Base-by-base conservation (phyloP, 2,113 vertebrate species). In the Monarcha castaneiventris region DNA sequence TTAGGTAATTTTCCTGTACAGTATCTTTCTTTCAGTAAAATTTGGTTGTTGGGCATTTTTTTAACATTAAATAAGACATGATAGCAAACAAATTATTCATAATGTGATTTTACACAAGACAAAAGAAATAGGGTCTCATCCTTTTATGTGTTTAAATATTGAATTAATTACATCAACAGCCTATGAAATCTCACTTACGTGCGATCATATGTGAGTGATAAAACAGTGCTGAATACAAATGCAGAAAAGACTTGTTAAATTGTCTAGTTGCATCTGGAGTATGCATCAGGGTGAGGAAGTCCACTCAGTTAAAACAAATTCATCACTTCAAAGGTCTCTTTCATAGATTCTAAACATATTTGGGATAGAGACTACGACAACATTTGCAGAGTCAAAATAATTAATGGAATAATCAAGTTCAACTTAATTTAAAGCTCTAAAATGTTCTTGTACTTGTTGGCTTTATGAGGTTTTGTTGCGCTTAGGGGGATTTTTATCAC, bases 401-500 rank as follows among this genome's bases (percentile, higher is more conserved):
- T 73, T 17, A 39, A 33, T 10, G 16, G 17, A 62, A 88, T 63
- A 58, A 88, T 77, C 8, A 54, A 13, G 6, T 54, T 48, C 14
- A 52, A 25, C 13, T 62, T 66, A 30, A 37, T 29, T 58, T 73
- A 68, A 91, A 68, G 1, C 6, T 29, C 17, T 9, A 49, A 30
- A n/a, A 33, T 33, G 8, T 58, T 58, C 11, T 54, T 30, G 9
- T 10, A 20, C 55, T 48, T 58, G 2, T 12, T 72, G 4, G 1
- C 1, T 35, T 49, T 59, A 11, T 21, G 23, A 21, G 11, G 3
- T 43, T 75, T 44, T 67, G 3, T 41, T 74, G 0, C 1, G 6
- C 16, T 62, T 37, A 35, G 9, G 20, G 12, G 2, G 0, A 3
- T 29, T 17, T 51, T n/a, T 3, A 15, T 43, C 3, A 13, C 22